A percentile compares a stretch with the other conserved stretches of the same genome.
These are phyloP conservation scores for Sapayoa aenigma DNA, from an alignment of 2,113 vertebrate genomes.

Conservation along the genomic window DNA sequence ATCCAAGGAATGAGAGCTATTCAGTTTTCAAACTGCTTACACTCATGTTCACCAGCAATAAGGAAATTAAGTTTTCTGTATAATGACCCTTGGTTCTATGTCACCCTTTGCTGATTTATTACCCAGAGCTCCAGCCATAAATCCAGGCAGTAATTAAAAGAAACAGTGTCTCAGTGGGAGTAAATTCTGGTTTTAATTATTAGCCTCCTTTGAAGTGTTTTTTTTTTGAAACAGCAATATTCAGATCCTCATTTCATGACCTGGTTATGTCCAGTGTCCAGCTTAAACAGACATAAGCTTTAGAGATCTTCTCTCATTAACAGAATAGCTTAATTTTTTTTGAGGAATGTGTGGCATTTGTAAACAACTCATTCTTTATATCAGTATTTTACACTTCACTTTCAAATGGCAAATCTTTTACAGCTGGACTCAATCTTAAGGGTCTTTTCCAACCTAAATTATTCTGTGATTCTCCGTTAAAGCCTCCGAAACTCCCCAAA, in stretches of 20 bases:
- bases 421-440: neutral
- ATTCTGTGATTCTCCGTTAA: neutral
- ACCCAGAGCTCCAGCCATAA: conserved; percentile 14
- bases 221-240: neutral
- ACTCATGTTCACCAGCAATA: neutral
- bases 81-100: neutral
- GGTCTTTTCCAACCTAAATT: neutral
- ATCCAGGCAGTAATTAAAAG: conserved; percentile 43
- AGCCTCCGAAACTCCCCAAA: neutral
- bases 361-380: neutral
- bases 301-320: neutral
- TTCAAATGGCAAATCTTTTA: neutral
- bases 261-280: neutral
- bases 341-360: neutral
- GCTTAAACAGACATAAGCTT: neutral
- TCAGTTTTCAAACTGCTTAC: neutral
- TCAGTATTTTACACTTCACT: neutral
- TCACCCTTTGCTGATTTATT: conserved; percentile 28
- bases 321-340: neutral
- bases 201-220: conserved; percentile 12
- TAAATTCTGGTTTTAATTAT: conserved; percentile 48
- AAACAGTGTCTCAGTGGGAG: conserved; percentile 28
- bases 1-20: neutral
- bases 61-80: neutral
- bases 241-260: neutral